A percentile compares a stretch with the other conserved stretches of the same genome.
Evolutionary conservation across 2,888 invertebrate species (phyloP).

Genomic region (Allolobophora icterica): DNA sequence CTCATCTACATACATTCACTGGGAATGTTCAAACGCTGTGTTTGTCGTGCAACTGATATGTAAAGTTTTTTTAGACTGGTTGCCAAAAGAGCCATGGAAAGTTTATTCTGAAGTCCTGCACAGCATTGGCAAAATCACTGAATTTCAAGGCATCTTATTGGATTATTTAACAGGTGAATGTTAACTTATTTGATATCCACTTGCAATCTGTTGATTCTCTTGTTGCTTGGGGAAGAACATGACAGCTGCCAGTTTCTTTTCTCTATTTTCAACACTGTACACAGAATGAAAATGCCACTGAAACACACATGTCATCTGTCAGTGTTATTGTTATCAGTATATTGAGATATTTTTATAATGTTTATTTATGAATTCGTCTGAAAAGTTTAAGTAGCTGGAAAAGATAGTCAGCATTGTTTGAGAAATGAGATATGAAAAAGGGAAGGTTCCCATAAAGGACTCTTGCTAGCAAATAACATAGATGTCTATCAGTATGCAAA

Average conservation of each 20-base stretch:
- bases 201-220: background rate
- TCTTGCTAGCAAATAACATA: no score
- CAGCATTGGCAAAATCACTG: background rate
- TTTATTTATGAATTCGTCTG: no score
- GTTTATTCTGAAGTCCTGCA: background rate
- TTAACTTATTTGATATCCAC: background rate
- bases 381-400: no score
- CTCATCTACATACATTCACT: no score
- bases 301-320: background rate
- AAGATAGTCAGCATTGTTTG: no score
- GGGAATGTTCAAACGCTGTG: background rate
- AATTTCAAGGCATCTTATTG: background rate
- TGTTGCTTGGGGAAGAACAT: background rate
- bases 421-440: no score
- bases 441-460: no score
- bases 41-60: background rate
- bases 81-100: background rate
- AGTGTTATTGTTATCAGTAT: no score
- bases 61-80: background rate
- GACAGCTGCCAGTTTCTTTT: background rate
- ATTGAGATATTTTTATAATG: no score
- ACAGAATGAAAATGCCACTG: background rate
- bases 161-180: background rate
- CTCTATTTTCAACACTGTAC: background rate
- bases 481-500: no score